phyloP scores from a whole-genome alignment of 1,140 invertebrate genomes.

The Babylonia areolata region DNA sequence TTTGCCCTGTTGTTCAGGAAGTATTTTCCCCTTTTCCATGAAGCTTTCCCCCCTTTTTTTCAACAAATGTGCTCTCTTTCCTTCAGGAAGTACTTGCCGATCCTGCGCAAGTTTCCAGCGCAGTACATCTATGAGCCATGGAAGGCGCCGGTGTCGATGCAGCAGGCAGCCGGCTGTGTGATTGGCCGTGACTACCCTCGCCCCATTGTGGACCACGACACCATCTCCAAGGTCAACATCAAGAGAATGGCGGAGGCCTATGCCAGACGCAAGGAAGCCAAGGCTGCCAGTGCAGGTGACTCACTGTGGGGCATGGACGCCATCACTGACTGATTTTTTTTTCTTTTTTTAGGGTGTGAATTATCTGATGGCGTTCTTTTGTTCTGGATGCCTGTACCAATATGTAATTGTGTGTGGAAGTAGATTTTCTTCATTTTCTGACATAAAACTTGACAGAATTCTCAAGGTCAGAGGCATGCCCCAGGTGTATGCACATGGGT shows the following conservation, averaged over 20 bases:
- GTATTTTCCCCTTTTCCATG: no score
- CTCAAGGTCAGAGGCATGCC: neutral
- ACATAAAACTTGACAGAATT: neutral
- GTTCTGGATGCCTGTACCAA: neutral
- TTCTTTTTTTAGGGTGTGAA: no score
- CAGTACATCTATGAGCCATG: slow-evolving; percentile 93
- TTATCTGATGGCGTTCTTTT: neutral
- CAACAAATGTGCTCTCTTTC: slow-evolving; percentile 42
- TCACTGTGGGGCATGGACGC: neutral
- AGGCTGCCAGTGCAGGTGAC: slow-evolving; percentile 16
- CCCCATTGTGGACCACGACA: slow-evolving; percentile 87
- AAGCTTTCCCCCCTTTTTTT: neutral
- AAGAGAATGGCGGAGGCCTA: slow-evolving; percentile 66
- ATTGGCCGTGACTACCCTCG: slow-evolving; percentile 89
- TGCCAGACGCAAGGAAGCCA: slow-evolving; percentile 46
- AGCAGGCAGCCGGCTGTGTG: slow-evolving; percentile 86
- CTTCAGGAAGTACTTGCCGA: slow-evolving; percentile 88
- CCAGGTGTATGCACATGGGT: no score
- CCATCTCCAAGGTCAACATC: slow-evolving; percentile 63
- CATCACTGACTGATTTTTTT: neutral
- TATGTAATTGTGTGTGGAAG: neutral
- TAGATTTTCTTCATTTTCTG: neutral
- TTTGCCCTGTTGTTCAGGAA: no score
- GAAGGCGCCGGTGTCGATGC: slow-evolving; percentile 86
- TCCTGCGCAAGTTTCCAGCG: slow-evolving; percentile 88